Evolutionary conservation across 2,797 vertebrate genomes (phyloP).

Genomic region (Clarias laeviceps): DNA sequence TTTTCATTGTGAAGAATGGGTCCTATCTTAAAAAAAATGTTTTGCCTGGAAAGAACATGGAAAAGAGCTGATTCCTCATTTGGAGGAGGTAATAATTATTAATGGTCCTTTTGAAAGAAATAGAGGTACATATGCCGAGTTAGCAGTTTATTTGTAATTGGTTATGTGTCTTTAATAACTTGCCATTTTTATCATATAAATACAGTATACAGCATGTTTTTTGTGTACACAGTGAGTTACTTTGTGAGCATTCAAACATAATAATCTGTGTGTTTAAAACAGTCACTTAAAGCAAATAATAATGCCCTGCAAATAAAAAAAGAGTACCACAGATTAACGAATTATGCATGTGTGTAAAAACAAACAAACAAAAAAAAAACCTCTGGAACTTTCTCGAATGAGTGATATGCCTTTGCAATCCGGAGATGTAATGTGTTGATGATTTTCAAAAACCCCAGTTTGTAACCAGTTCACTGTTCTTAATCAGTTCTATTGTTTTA

Average conservation of each 20-base stretch:
- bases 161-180: background rate
- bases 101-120: constrained; percentile 56
- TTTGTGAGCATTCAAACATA: too few relatives aligned
- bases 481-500: constrained; percentile 9
- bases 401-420: background rate
- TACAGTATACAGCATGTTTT: background rate
- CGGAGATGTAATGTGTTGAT: background rate
- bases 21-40: constrained; percentile 66
- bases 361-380: too few relatives aligned
- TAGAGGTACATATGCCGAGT: background rate
- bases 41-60: constrained; percentile 70
- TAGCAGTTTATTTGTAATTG: background rate
- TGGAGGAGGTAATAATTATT: constrained; percentile 60
- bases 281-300: background rate
- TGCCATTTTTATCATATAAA: background rate
- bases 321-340: background rate
- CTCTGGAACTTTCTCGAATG: background rate
- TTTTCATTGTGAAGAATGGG: constrained; percentile 80
- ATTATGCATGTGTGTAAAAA: background rate
- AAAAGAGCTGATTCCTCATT: constrained; percentile 60
- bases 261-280: background rate
- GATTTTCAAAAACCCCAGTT: background rate
- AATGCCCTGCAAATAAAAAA: background rate
- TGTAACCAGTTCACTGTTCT: background rate
- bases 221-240: background rate